Percentiles rank a stretch among this genome's conserved stretches.
Evolutionary conservation across 2,113 vertebrate genomes (phyloP).

Genomic region (Oreotragus oreotragus): DNA sequence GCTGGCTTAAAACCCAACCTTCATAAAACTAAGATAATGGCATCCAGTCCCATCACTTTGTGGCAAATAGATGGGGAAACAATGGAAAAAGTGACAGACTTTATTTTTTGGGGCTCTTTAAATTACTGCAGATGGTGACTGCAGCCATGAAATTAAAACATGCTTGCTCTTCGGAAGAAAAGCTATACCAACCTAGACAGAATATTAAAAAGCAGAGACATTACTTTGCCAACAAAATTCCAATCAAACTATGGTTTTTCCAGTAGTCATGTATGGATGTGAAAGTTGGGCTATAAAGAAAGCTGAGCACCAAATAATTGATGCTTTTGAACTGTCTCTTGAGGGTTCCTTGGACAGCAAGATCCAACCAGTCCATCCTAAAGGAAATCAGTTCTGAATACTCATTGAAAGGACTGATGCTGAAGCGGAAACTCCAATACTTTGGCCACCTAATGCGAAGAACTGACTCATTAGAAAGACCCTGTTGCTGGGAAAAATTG

Average conservation of each 20-base stretch:
- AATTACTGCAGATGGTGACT: neutral
- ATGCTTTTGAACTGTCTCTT: neutral
- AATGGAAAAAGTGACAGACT: neutral
- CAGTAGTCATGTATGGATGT: neutral
- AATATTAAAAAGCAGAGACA: neutral
- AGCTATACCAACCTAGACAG: neutral
- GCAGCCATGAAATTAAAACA: neutral
- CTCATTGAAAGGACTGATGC: neutral
- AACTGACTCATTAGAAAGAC: neutral
- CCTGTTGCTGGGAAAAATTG: neutral
- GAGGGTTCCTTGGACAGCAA: neutral
- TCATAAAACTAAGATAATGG: neutral
- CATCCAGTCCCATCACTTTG: neutral
- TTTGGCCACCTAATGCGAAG: neutral
- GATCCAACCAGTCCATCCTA: neutral
- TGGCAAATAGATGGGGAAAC: neutral
- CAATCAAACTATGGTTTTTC: neutral
- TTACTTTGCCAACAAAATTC: neutral
- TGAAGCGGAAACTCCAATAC: neutral
- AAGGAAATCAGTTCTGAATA: neutral
- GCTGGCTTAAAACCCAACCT: neutral
- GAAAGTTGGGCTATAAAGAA: neutral
- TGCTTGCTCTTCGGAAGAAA: neutral
- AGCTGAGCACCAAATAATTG: neutral
- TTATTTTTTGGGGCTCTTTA: rapidly evolving